Evolutionary conservation across 2,113 vertebrate genomes (phyloP).

Genomic region (Caloenas nicobarica): DNA sequence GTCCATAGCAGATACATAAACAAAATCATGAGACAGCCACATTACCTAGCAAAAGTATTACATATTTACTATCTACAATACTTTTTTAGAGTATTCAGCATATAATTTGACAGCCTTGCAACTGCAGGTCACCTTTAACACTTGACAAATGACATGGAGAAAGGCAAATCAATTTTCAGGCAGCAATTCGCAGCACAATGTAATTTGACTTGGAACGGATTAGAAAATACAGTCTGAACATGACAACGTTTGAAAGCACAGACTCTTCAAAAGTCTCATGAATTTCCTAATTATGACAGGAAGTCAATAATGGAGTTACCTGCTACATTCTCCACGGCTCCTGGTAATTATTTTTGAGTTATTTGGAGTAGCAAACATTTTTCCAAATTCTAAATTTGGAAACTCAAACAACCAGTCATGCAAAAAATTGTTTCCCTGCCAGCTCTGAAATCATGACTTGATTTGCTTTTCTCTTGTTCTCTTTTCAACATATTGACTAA

Average conservation of each 20-base stretch:
- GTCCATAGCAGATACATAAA: not conserved
- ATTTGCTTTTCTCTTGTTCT: not conserved
- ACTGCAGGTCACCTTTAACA: slow-evolving; percentile 32
- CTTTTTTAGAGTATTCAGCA: not conserved
- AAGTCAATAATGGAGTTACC: not conserved
- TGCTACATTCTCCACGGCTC: not conserved
- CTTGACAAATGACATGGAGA: not conserved
- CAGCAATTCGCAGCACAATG: not conserved
- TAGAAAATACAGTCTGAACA: slow-evolving; percentile 7
- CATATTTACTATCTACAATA: not conserved
- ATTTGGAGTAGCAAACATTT: not conserved
- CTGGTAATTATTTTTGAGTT: slow-evolving; percentile 4
- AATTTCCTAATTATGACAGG: not conserved
- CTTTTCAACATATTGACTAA: not conserved
- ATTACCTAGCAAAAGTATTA: not conserved
- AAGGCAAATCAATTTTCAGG: not conserved
- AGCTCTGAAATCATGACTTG: not conserved
- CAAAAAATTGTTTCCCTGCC: not conserved
- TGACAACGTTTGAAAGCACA: not conserved
- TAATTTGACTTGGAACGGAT: not conserved
- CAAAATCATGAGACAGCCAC: not conserved
- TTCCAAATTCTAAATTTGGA: not conserved
- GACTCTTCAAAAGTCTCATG: not conserved
- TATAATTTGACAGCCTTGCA: not conserved
- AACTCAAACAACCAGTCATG: not conserved